Evolutionary conservation across 2,113 vertebrate species (phyloP), one percentile per base, ranked within the genome.

Genomic region (Heterotis niloticus): DNA sequence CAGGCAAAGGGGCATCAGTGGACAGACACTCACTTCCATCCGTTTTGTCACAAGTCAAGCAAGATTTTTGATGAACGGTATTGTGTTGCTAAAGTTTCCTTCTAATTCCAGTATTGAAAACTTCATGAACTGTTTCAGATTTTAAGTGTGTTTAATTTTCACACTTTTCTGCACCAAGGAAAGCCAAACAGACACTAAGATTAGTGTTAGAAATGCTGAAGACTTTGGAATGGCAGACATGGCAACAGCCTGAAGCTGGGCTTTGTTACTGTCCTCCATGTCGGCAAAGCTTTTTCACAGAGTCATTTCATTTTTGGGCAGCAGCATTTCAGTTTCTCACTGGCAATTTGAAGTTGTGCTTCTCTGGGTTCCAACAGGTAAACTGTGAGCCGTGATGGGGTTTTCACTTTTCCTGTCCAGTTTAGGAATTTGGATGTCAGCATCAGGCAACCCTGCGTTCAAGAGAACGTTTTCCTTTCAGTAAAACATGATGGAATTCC

Each of bases 141-240:
- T 2, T 44, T 44, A 44, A 44, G 34, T 74, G 52, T 24, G 16
- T 23, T 28, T 20, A 23, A 24, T 66, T 66, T 23, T 23, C 34
- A 44, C 26, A 62, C 29, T 62, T 28, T 24, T 24, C 12, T 10
- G 18, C 4, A 66, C n/a, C n/a, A n/a, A n/a, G n/a, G 12, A 66
- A 4, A 10, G 23, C 20, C 73, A 34, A 57, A 75, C 11, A 67
- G 56, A 62, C 64, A 51, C 14, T 80, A 70, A 80, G n/a, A n/a
- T n/a, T 69, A 51, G 64, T 80, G n/a, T 54, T 60, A 69, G n/a
- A 44, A 57, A 23, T 14, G 16, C 23, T 7, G 23, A 51, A 54
- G 57, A 80, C 65, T 76, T 77, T 65, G 23, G 34, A 80, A 69
- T 64, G 66, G 69, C 74, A 80, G 57, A 16, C 75, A 51, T 66